Evolutionary conservation across 2,797 vertebrate genomes (phyloP).

Genomic region (Crocidura indochinensis): DNA sequence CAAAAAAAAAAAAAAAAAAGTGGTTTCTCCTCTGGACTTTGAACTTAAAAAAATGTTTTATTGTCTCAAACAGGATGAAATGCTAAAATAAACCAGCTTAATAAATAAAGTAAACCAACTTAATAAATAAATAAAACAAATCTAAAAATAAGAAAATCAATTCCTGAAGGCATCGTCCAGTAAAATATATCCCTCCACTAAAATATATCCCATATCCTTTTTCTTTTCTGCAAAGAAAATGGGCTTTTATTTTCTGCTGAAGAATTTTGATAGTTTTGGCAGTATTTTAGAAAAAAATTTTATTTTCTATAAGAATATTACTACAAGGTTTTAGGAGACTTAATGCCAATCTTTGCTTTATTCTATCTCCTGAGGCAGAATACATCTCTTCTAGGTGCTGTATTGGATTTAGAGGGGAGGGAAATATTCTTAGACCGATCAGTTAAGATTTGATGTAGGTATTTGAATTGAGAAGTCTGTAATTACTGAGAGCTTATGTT

Average conservation of each 20-base stretch:
- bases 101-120: background rate
- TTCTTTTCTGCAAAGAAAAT: conserved; percentile 9
- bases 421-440: too few relatives aligned
- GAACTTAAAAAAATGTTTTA: conserved; percentile 63
- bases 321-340: conserved; percentile 44
- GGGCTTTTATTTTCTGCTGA: conserved; percentile 11
- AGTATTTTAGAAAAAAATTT: conserved; percentile 33
- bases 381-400: too few relatives aligned
- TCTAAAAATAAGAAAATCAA: background rate
- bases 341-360: conserved; percentile 34
- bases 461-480: background rate
- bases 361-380: background rate
- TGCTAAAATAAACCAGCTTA: conserved; percentile 32
- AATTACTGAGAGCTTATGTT: conserved; percentile 41
- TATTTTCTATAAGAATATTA: background rate
- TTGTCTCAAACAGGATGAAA: conserved; percentile 48
- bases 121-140: too few relatives aligned
- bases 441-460: too few relatives aligned
- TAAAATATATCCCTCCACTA: too few relatives aligned
- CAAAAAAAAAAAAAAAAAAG: too few relatives aligned
- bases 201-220: background rate
- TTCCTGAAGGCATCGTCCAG: too few relatives aligned
- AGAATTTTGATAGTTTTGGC: conserved; percentile 25
- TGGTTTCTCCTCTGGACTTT: background rate
- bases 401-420: too few relatives aligned